These are phyloP conservation scores for Argentina silus DNA, from an alignment of 2,797 vertebrate genomes.

Conservation along the genomic window DNA sequence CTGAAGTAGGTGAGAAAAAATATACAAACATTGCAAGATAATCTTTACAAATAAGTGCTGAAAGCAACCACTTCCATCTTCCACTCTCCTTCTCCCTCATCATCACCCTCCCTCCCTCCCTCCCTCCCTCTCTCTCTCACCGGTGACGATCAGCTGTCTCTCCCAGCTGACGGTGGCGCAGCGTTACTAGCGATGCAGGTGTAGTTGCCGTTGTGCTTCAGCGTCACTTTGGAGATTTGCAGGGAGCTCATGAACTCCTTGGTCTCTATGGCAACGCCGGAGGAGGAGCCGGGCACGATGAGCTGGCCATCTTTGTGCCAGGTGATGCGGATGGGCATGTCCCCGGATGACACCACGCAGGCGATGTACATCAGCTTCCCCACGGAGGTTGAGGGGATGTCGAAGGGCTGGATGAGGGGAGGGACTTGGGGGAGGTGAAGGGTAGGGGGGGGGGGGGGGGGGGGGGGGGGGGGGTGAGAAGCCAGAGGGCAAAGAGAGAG, in stretches of 20 bases:
- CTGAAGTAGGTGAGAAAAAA: too few species aligned
- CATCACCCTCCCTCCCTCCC: rapidly evolving
- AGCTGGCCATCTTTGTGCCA: constrained; percentile 98
- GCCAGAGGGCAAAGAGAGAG: constrained; percentile 24
- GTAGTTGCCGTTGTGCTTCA: constrained; percentile 96
- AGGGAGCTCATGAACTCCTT: constrained; percentile 97
- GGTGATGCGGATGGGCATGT: constrained; percentile 98
- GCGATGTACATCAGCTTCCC: constrained; percentile 98
- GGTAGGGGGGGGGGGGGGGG: constrained; percentile 48
- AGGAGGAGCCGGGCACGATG: constrained; percentile 91
- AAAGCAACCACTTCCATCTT: too few species aligned
- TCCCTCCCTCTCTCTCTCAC: constrained; percentile 65
- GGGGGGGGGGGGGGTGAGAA: constrained; percentile 57
- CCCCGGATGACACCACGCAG: constrained; percentile 95
- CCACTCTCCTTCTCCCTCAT: rapidly evolving
- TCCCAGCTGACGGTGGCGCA: constrained; percentile 96
- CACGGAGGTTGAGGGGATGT: constrained; percentile 96
- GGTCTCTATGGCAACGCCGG: constrained; percentile 94
- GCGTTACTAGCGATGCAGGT: constrained; percentile 95
- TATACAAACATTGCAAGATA: too few species aligned
- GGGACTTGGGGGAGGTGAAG: constrained; percentile 80
- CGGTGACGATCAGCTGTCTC: constrained; percentile 94
- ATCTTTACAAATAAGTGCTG: too few species aligned
- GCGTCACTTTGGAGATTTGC: constrained; percentile 95
- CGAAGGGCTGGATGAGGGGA: constrained; percentile 97